Base-by-base conservation (phyloP, 2,797 vertebrate genomes). In the Acropternis orthonyx region DNA sequence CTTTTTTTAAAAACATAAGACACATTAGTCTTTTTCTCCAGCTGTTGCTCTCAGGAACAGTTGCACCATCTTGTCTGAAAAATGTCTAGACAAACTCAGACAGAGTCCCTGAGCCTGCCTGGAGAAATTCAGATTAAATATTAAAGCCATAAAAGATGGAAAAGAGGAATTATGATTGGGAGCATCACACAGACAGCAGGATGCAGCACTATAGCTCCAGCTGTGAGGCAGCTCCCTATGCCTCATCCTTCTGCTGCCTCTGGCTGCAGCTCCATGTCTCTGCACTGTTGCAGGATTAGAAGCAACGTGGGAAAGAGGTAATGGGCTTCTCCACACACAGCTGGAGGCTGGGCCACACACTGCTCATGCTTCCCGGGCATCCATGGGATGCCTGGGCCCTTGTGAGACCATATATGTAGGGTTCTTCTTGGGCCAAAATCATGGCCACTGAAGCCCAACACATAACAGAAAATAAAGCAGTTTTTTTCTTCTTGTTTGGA, bases 241-340 rank as follows among this genome's bases (percentile, higher is more conserved):
- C 66, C 58, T 88, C 44, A 49, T 44, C 36, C 34, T 76, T 21
- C 48, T 1, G 13, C 68, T 88, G 63, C 39, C 56, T 51, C 56
- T 4, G 10, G 30, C 83, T 78, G 87, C 3, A 3, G 69, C 44
- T 56, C 26, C 1, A 0, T 0, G 0, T 80, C 55, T 82, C 24
- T 80, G 0, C 66, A 36, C 61, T 65, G 56, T 78, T 89, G n/a
- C 73, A 87, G 72, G 36, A 26, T 26, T 81, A 12, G 41, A 61
- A 85, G 71, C 0, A 1, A 37, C 0, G 5, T 2, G 3, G 56
- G 51, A 78, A 52, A 41, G 75, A 84, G 49, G 7, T 39, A 46
- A 52, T 2, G 1, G 48, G 73, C 46, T 88, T 52, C 32, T 63
- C 67, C 0, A 1, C 36, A 49, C 27, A 65, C 55, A 62, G 44